Percentiles rank a stretch among this genome's conserved stretches.
phyloP scores from a whole-genome alignment of 1,140 invertebrate species.

The Caerostris extrusa region DNA sequence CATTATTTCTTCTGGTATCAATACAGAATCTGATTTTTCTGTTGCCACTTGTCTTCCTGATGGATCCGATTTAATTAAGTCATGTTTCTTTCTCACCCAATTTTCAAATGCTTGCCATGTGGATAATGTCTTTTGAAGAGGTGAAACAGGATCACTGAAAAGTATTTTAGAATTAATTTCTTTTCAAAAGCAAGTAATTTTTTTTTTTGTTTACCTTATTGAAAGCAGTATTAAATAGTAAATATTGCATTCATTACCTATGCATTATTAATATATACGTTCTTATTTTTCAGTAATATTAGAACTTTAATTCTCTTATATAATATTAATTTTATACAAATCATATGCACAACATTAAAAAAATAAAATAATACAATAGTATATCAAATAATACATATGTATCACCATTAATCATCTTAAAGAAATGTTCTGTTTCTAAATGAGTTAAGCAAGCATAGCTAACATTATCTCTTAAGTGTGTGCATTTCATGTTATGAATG shows the following conservation, averaged over 20 bases:
- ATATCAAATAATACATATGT: no score
- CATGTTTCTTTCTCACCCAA: slow-evolving; percentile 68
- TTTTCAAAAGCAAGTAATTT: neutral
- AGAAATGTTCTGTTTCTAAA: no score
- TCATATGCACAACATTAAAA: no score
- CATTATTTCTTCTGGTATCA: slow-evolving; percentile 49
- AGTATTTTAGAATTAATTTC: neutral
- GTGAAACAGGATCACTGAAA: slow-evolving; percentile 69
- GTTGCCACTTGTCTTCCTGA: neutral
- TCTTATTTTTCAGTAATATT: neutral
- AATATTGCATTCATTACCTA: neutral
- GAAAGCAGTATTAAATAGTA: no score
- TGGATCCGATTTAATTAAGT: slow-evolving; percentile 42
- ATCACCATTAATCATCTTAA: no score
- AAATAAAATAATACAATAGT: no score
- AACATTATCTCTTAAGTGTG: no score
- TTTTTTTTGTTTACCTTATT: no score
- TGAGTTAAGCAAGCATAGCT: no score
- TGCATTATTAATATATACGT: neutral
- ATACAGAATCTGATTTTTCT: slow-evolving; percentile 45
- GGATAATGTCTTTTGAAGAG: slow-evolving; percentile 56
- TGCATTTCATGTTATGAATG: no score
- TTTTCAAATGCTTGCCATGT: slow-evolving; percentile 73
- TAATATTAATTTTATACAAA: no score
- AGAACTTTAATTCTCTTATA: no score